phyloP scores from a whole-genome alignment of 2,113 vertebrate genomes.

The Neolamprologus cancellatus region DNA sequence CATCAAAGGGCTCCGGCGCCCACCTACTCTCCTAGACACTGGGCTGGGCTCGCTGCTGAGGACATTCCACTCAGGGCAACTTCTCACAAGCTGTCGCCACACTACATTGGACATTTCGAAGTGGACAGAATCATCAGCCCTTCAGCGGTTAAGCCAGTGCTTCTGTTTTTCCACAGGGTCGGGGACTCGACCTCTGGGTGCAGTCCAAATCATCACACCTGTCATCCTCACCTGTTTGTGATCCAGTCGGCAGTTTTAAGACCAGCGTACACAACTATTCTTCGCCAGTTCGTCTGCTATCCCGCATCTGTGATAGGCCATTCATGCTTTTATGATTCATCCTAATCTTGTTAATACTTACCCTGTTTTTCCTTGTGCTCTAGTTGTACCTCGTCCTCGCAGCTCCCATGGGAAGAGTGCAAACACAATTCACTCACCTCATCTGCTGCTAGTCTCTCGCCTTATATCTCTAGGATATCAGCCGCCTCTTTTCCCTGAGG shows the following conservation, averaged over 20 bases:
- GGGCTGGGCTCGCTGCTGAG: neutral
- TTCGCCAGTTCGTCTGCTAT: neutral
- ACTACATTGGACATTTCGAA: neutral
- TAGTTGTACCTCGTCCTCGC: accelerated
- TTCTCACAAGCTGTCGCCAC: accelerated
- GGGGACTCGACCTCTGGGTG: neutral
- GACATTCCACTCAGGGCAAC: neutral
- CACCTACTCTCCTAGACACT: accelerated
- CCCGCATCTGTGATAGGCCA: accelerated
- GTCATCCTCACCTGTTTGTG: neutral
- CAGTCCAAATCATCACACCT: neutral
- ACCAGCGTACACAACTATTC: accelerated
- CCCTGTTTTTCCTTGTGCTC: neutral
- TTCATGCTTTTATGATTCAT: neutral
- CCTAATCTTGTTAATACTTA: neutral
- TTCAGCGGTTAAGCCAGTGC: accelerated
- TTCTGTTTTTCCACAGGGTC: neutral
- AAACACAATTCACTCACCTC: neutral
- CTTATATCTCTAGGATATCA: accelerated
- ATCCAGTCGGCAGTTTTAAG: neutral
- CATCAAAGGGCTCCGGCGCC: neutral
- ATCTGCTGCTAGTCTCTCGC: neutral
- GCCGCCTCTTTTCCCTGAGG: neutral
- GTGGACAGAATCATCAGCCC: neutral
- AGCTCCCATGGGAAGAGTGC: accelerated